Base-by-base conservation (phyloP, 2,113 vertebrate genomes). In the Mobula hypostoma region DNA sequence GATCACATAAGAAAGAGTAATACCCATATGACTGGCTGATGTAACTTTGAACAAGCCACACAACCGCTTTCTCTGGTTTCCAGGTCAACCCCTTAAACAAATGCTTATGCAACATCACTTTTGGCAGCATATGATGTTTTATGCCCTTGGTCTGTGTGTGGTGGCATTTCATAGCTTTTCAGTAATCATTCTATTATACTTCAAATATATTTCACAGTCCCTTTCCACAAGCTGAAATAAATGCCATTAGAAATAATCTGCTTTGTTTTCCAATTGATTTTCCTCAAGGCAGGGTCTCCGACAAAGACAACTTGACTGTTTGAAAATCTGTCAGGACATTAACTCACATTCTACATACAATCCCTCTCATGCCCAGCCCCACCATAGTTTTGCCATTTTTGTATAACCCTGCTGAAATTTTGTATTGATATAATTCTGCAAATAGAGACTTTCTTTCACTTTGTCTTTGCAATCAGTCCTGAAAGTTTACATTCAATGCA, bases 401-500 rank as follows among this genome's bases (percentile, higher is more conserved):
- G 36, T 17, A 14, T 15, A 56, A 56, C 7, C 78, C 36, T 72
- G 17, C 68, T 92, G 32, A 32, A 92, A 32, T 72, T 48, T 66
- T 70, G 24, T 36, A 27, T 9, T 66, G 19, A 66, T 17, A 19
- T 24, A 11, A 17, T 7, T 32, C 66, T 72, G 19, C 70, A 92
- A 2, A 92, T 66, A 72, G 21, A 72, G 15, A 1, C 32, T 32
- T 72, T 68, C 48, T 12, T 83, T 83, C 82, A 58, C 61, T 63
- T 61, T 15, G 29, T 12, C 27, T 83, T 88, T 29, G 58, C 83
- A 3, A 27, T 79, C 72, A 77, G 91, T 72, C 58, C 70, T 76
- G 72, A 56, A 88, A 56, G 83, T 63, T 68, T 66, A n/a, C 80
- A 94, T 80, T 82, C 88, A 94, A 36, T 58, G 32, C 74, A 94